Conservation (phyloP, 2,113 vertebrate genomes). For the Seriola rivoliana region DNA sequence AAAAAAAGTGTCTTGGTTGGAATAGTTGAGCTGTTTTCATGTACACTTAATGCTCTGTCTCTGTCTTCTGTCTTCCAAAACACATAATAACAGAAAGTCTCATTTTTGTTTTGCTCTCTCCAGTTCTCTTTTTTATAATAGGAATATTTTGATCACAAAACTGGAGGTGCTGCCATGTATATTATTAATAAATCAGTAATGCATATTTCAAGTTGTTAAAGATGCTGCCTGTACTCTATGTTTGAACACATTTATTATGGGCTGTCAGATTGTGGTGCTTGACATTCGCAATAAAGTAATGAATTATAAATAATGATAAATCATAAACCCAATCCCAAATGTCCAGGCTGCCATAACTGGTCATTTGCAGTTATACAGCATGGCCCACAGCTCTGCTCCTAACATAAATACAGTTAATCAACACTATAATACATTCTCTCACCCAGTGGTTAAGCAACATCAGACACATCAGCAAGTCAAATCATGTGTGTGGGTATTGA, state of each 20-base stretch:
- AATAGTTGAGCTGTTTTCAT: not conserved
- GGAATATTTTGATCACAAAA: no score
- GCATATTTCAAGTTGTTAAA: not conserved
- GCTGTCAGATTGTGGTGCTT: not conserved
- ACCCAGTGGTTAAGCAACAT: not conserved
- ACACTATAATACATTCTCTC: not conserved
- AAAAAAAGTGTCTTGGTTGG: not conserved
- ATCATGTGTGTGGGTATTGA: not conserved
- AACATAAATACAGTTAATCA: no score
- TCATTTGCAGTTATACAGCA: no score
- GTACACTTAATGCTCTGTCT: not conserved
- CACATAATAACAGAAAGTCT: not conserved
- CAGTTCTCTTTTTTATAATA: not conserved
- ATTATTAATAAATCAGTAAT: not conserved
- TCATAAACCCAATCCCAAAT: not conserved
- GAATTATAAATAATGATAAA: not conserved
- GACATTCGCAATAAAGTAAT: no score
- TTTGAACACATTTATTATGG: not conserved
- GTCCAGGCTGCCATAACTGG: not conserved
- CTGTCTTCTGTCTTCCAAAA: not conserved
- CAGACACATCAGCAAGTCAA: not conserved
- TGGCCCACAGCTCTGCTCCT: not conserved
- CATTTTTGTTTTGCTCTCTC: not conserved
- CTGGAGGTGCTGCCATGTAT: not conserved
- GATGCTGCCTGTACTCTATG: not conserved